These are phyloP conservation scores for Cydia strobilella DNA, from an alignment of 1,140 invertebrate genomes.

Conservation along the genomic window DNA sequence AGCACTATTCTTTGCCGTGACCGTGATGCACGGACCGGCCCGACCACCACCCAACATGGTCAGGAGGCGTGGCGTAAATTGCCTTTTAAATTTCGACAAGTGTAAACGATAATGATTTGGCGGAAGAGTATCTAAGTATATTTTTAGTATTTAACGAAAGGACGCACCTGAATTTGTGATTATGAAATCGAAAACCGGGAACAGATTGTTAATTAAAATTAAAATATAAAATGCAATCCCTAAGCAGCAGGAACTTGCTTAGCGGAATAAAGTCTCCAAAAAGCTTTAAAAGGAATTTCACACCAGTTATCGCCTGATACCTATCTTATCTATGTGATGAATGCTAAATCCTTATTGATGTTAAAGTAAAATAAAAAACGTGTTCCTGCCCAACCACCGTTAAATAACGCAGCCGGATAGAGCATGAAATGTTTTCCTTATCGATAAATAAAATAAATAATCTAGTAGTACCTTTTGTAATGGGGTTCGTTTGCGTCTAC, in stretches of 20 bases:
- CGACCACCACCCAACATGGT: conserved; percentile 35
- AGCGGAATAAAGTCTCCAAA: neutral
- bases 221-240: neutral
- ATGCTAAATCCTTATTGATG: neutral
- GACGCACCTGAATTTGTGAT: too few species aligned
- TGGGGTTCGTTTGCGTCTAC: too few species aligned
- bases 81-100: conserved; percentile 8
- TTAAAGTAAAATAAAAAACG: neutral
- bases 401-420: conserved; percentile 5
- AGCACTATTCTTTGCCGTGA: conserved; percentile 54
- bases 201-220: neutral
- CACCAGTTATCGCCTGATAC: neutral
- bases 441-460: too few species aligned
- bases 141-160: too few species aligned
- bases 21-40: conserved; percentile 36
- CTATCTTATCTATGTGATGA: conserved; percentile 5
- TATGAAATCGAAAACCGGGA: too few species aligned
- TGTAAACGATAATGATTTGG: neutral
- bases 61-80: neutral
- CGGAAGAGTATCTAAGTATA: neutral
- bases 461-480: too few species aligned
- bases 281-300: neutral
- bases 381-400: neutral
- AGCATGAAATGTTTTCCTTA: conserved; percentile 27
- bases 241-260: neutral